A percentile compares a stretch with the other conserved stretches of the same genome.
phyloP scores from a whole-genome alignment of 2,113 vertebrate species.

The Blennius ocellaris region DNA sequence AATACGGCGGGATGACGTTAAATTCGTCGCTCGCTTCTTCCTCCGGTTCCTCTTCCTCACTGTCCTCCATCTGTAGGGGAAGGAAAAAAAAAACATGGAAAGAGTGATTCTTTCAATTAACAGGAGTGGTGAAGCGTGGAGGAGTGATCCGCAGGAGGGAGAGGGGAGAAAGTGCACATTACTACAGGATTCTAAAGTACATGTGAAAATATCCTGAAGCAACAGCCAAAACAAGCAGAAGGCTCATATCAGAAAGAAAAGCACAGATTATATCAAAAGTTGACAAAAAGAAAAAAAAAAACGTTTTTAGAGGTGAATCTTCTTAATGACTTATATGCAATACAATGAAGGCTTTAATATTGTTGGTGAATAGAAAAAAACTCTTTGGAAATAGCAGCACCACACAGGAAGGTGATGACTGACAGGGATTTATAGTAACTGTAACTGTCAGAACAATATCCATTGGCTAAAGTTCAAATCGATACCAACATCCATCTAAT shows the following conservation, averaged over 20 bases:
- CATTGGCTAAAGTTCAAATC: no score
- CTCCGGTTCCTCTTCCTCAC: conserved; percentile 65
- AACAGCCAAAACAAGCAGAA: neutral
- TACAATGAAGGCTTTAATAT: no score
- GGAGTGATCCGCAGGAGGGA: neutral
- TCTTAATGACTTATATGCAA: no score
- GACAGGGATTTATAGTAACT: no score
- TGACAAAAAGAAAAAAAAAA: no score
- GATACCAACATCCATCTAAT: no score
- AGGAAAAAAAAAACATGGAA: conserved; percentile 17
- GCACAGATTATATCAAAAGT: neutral
- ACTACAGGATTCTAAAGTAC: conserved; percentile 32
- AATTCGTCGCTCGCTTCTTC: conserved; percentile 68
- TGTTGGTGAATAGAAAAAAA: no score
- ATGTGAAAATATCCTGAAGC: conserved; percentile 19
- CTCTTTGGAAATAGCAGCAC: no score
- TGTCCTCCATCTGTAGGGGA: conserved; percentile 77
- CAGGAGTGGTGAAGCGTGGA: conserved; percentile 43
- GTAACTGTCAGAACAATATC: no score
- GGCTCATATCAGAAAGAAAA: neutral
- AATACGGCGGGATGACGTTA: conserved; percentile 77
- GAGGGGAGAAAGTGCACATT: conserved; percentile 21
- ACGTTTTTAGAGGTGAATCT: no score
- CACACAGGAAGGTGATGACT: no score
- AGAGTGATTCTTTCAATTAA: conserved; percentile 61